A percentile compares a stretch with the other conserved stretches of the same genome.
Evolutionary conservation across 2,113 vertebrate species (phyloP).

Genomic region (Falcunculus frontatus): DNA sequence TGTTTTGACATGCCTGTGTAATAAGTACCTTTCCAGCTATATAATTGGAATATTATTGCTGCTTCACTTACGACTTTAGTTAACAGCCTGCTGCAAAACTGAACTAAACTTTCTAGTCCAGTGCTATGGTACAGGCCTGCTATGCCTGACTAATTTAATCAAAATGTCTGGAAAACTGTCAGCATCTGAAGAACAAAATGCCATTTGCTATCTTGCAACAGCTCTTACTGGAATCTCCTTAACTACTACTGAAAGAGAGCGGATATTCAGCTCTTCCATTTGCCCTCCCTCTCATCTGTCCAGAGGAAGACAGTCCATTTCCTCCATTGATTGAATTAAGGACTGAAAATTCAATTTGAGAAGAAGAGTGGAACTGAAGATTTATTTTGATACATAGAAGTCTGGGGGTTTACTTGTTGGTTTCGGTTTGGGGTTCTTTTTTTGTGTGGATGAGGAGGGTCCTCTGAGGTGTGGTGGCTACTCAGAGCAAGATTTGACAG

Average conservation of each 20-base stretch:
- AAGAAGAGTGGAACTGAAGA: background rate
- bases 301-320: background rate
- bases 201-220: background rate
- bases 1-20: background rate
- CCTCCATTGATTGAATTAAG: slow-evolving; percentile 16
- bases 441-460: background rate
- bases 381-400: background rate
- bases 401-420: background rate
- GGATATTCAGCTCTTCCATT: background rate
- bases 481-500: background rate
- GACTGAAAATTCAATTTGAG: background rate
- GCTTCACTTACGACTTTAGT: background rate
- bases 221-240: background rate
- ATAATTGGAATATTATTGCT: background rate
- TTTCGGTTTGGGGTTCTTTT: background rate
- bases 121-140: background rate
- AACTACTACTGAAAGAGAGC: background rate
- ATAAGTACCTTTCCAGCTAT: background rate
- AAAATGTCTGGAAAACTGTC: background rate
- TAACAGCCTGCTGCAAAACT: slow-evolving; percentile 6
- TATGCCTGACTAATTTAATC: background rate
- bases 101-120: background rate
- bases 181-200: background rate
- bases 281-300: background rate
- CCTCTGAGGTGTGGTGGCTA: background rate